Percentiles rank a stretch among this genome's conserved stretches.
phyloP scores from a whole-genome alignment of 2,113 vertebrate genomes.

The Nothoprocta pentlandii region DNA sequence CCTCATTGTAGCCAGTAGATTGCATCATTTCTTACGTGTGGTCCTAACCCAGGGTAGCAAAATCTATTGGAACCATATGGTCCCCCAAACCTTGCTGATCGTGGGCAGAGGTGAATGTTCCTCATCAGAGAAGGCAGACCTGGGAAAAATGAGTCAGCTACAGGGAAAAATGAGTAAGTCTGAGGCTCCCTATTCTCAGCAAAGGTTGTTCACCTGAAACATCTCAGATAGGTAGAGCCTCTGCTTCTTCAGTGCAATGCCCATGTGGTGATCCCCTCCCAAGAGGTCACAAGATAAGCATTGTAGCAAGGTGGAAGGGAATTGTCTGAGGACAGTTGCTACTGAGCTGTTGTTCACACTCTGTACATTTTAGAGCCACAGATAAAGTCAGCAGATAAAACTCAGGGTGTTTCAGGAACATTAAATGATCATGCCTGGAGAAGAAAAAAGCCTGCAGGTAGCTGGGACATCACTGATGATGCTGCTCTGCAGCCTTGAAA shows the following conservation, averaged over 20 bases:
- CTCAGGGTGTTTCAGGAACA: neutral
- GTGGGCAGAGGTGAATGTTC: no score
- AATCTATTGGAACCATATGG: no score
- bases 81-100: no score
- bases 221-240: neutral
- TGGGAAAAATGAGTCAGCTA: neutral
- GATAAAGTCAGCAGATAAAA: neutral
- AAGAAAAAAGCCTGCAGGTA: neutral
- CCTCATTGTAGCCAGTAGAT: neutral
- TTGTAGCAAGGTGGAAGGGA: neutral
- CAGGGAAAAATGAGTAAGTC: neutral
- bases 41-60: no score
- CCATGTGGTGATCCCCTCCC: neutral
- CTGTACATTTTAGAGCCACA: neutral
- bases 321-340: neutral
- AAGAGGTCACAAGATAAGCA: neutral
- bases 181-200: neutral
- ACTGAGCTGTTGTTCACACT: neutral
- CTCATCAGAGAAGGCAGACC: no score
- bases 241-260: rapidly evolving
- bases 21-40: no score
- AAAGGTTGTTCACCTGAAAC: neutral
- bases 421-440: neutral
- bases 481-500: neutral
- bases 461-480: neutral